These are phyloP conservation scores for Brachyptera risi DNA, from an alignment of 2,888 invertebrate species.

Conservation along the genomic window DNA sequence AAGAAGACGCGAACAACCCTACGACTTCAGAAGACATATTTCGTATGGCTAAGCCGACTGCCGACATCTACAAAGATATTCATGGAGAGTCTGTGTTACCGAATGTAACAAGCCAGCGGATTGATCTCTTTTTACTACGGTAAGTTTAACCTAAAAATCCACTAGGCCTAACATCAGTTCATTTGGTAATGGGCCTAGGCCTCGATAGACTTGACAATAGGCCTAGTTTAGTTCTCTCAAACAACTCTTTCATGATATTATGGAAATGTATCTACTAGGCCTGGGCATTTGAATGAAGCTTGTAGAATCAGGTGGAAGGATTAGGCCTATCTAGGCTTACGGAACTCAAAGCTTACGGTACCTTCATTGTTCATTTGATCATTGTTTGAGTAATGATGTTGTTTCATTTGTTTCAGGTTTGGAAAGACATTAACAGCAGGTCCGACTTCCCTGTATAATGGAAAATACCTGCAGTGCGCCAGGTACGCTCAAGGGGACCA, in stretches of 20 bases:
- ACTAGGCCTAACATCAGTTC: not conserved
- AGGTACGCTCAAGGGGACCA: not conserved
- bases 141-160: not conserved
- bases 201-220: not conserved
- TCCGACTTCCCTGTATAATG: not conserved
- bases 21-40: not conserved
- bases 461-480: slow-evolving; percentile 8
- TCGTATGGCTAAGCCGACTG: too few species aligned
- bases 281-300: too few species aligned
- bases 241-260: too few species aligned
- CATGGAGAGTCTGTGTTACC: not conserved
- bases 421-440: not conserved
- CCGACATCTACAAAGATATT: not conserved
- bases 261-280: too few species aligned
- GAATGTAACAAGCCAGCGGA: not conserved
- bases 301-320: too few species aligned
- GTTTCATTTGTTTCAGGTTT: not conserved
- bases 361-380: too few species aligned
- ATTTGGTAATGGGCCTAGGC: not conserved
- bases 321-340: too few species aligned
- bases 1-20: too few species aligned
- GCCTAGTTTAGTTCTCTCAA: too few species aligned
- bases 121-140: not conserved
- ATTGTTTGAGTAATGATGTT: too few species aligned
- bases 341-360: too few species aligned